Percentiles rank a stretch among this genome's conserved stretches.
phyloP scores from a whole-genome alignment of 2,797 vertebrate genomes.

The Neosilurus mollespiculum region DNA sequence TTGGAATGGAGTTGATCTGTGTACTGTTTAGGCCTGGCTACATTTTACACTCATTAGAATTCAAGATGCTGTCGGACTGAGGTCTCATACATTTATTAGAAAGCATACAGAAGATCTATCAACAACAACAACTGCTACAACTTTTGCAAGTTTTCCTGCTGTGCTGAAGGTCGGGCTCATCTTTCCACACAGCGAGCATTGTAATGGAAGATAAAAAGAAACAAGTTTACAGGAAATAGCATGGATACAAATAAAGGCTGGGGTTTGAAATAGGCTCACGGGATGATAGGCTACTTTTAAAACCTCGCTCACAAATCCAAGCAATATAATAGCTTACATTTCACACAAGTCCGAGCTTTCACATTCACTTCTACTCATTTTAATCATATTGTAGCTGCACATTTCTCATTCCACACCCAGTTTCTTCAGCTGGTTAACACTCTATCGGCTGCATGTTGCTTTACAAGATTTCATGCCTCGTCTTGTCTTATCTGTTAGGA shows the following conservation, averaged over 20 bases:
- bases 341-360: too few relatives aligned
- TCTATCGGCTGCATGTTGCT: background rate
- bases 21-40: background rate
- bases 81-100: background rate
- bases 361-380: too few relatives aligned
- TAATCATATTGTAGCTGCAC: too few relatives aligned
- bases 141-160: constrained; percentile 13
- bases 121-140: background rate
- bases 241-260: background rate
- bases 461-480: constrained; percentile 3
- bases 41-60: constrained; percentile 1
- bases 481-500: constrained; percentile 47
- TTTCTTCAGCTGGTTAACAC: background rate
- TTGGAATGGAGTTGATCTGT: constrained; percentile 9
- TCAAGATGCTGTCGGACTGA: background rate
- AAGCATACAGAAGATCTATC: background rate
- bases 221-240: background rate
- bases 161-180: constrained; percentile 3
- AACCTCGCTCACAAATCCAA: background rate
- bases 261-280: background rate
- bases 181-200: background rate
- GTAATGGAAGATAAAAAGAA: background rate
- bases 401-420: background rate
- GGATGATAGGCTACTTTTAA: background rate
- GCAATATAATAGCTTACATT: too few relatives aligned